These are phyloP conservation scores for Gastrophysa polygoni DNA, from an alignment of 2,888 invertebrate species.

Conservation along the genomic window DNA sequence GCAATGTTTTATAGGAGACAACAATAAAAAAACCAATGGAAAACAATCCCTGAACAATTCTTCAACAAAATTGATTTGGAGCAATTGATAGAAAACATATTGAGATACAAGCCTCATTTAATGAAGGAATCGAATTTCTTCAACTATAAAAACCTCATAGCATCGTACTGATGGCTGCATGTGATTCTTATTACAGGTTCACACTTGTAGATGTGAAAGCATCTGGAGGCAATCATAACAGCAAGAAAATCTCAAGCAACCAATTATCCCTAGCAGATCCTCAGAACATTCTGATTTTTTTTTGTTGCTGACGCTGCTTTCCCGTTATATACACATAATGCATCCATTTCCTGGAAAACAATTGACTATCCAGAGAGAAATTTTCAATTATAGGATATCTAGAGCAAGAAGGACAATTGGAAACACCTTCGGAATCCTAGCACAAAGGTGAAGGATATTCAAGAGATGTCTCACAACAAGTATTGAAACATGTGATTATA, in stretches of 20 bases:
- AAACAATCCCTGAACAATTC: neutral
- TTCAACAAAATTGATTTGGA: conserved; percentile 7
- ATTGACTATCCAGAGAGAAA: conserved; percentile 12
- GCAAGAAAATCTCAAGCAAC: conserved; percentile 2
- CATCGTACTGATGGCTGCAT: conserved; percentile 40
- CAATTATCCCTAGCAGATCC: conserved; percentile 6
- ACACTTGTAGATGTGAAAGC: conserved; percentile 43
- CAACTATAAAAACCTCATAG: conserved; percentile 45
- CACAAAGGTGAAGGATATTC: conserved; percentile 5
- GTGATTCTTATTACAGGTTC: conserved; percentile 45
- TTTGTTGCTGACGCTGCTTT: conserved; percentile 29
- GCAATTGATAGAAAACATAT: conserved; percentile 24
- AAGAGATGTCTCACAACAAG: no score
- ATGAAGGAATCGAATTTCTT: conserved; percentile 42
- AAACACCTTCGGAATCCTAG: conserved; percentile 13
- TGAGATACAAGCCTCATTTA: conserved; percentile 39
- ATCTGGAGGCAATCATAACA: conserved; percentile 44
- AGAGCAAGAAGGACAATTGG: conserved; percentile 6
- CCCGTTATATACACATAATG: conserved; percentile 21
- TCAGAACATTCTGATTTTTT: conserved; percentile 10
- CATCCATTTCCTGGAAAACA: conserved; percentile 15
- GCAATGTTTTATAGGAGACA: neutral
- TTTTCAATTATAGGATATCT: conserved; percentile 14
- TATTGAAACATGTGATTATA: no score
- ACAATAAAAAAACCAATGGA: neutral